Base-by-base conservation (phyloP, 37 sponge, comb jelly and placozoan species). In the Lycopodina hypogea region DNA sequence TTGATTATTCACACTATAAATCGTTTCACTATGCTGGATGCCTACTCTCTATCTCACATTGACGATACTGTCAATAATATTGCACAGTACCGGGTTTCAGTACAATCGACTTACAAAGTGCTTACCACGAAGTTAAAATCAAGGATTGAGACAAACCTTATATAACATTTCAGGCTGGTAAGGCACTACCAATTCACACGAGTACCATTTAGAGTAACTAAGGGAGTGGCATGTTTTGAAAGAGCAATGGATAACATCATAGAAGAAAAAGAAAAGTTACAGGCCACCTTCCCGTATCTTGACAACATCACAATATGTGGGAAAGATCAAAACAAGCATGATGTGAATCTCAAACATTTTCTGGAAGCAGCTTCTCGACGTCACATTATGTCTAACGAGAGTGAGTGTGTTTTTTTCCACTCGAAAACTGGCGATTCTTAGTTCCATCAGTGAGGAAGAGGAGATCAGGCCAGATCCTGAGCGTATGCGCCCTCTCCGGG, bases 1-100 rank as follows among this genome's bases (percentile, higher is more conserved):
- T 71, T 4, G 71, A 71, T 35, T 71, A 71, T 35, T 71, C 71
- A 4, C 71, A 71, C 71, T 23, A 71, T 71, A n/a, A 71, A 71
- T 42, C 71, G n/a, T n/a, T n/a, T n/a, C n/a, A n/a, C n/a, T n/a
- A n/a, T 71, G 3, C 48, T 71, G 71, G 71, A 42, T 35, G 48
- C 48, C 14, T 71, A 71, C 50, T 50, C 71, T 23, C 29, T 42
- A 42, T 39, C 71, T 24, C 71, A 50, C 42, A n/a, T 67, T 67
- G 68, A 67, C 38, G 68, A 67, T 28, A 67, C 68, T 67, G n/a
- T n/a, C n/a, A 33, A 67, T 67, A 37, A 34, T 26, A 71, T 71
- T 18, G 71, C 71, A n/a, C 71, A 71, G 50, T 71, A 71, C 48
- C 71, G 50, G 18, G 50, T 71, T 6, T 42, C 48, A 71, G 71